Base-by-base conservation (phyloP, 2,797 vertebrate species). In the Pelobates cultripes region DNA sequence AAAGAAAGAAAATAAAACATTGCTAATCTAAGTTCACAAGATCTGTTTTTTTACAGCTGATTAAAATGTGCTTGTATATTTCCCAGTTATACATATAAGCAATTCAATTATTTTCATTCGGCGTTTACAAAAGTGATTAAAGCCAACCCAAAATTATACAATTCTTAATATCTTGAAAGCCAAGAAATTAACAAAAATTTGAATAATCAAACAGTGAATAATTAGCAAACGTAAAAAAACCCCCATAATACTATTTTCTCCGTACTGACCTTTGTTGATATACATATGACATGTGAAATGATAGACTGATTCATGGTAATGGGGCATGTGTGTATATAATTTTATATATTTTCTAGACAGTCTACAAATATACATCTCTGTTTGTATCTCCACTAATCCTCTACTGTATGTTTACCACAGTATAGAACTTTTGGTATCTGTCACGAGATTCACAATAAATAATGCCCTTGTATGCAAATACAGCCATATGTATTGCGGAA, bases 401-500 rank as follows among this genome's bases (percentile, higher is more conserved):
- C 8, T 12, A 55, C 28, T 43, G 47, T 28, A 53, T 74, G 9
- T 70, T 70, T 80, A 47, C 7, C 10, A 8, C 7, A 17, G 28
- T 4, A 28, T 64, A 55, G 15, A 71, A 53, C 3, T 53, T 28
- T 71, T 28, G n/a, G 44, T 81, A 70, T 45, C 55, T 63, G 72
- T 70, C 64, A 71, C 43, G 41, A 41, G 43, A 40, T 53, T 9
- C 40, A 70, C 47, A 47, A 42, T 40, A 70, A 63, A 81, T 8
- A 51, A 61, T 28, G 3, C 3, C 14, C 15, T 43, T 70, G 68
- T 17, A 45, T 73, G 40, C 60, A 78, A 73, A 73, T 68, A 28
- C 63, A 78, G 69, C 42, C 63, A 73, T 82, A 78, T 73, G 63
- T 28, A 73, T 14, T 72, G 55, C 47, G 70, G 76, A 72, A 77